Conservation (phyloP, 2,113 vertebrate genomes). For the Lipophrys pholis region DNA sequence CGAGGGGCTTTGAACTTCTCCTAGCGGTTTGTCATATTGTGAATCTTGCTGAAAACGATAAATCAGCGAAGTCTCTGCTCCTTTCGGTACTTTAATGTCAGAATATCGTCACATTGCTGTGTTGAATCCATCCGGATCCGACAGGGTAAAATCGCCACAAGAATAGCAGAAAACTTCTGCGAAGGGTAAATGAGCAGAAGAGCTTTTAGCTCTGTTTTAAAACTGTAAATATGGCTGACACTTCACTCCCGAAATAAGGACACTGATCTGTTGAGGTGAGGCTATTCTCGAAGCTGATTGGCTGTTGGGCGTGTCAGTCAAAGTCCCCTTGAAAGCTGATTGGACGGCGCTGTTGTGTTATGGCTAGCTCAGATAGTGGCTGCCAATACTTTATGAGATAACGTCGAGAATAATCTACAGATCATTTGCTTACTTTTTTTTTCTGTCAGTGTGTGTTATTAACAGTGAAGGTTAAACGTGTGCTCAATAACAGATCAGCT, state of each 20-base stretch:
- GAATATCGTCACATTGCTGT: background rate
- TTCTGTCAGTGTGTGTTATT: background rate
- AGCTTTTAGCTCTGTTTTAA: slow-evolving; percentile 64
- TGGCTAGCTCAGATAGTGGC: slow-evolving; percentile 20
- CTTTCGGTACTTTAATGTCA: slow-evolving; percentile 14
- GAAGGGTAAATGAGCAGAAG: background rate
- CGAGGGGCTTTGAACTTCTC: background rate
- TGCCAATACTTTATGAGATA: slow-evolving; percentile 57
- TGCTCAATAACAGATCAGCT: background rate
- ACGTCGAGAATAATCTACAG: slow-evolving; percentile 48
- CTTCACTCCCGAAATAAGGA: slow-evolving; percentile 79
- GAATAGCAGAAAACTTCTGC: background rate
- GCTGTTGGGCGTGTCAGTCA: slow-evolving; percentile 53
- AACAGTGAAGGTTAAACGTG: background rate
- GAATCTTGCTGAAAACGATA: slow-evolving; percentile 40
- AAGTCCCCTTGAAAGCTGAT: slow-evolving; percentile 52
- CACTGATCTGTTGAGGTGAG: slow-evolving; percentile 53
- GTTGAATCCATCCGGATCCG: background rate
- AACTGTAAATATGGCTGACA: slow-evolving; percentile 87
- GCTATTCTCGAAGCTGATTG: slow-evolving; percentile 60
- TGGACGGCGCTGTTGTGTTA: slow-evolving; percentile 58
- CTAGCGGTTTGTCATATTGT: background rate
- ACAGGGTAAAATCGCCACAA: background rate
- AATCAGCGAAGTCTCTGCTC: slow-evolving; percentile 20
- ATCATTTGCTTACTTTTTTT: background rate